A percentile compares a stretch with the other conserved stretches of the same genome.
These are phyloP conservation scores for Leucopternis melanops DNA, from an alignment of 2,113 vertebrate species.

Conservation along the genomic window DNA sequence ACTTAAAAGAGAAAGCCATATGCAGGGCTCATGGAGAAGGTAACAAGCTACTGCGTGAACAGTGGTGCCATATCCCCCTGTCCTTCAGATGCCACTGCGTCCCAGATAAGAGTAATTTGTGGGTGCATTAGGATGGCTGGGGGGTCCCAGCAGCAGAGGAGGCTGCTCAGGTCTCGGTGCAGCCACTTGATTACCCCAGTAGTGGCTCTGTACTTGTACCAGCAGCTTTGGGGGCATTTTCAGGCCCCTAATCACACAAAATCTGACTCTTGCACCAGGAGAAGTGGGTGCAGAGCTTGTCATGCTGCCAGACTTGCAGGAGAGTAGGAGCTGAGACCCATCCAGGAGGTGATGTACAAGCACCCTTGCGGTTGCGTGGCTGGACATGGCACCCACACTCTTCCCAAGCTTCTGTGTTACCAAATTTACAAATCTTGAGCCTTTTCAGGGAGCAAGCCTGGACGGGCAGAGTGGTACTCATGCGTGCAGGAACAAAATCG, in stretches of 20 bases:
- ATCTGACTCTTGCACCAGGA: not conserved
- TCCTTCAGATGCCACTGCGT: not conserved
- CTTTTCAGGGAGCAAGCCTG: not conserved
- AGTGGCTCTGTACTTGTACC: not conserved
- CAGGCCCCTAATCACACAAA: not conserved
- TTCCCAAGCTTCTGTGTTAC: not conserved
- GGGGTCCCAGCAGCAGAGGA: not conserved
- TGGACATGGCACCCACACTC: not conserved
- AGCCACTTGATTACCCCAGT: fast-evolving
- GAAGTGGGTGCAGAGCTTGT: not conserved
- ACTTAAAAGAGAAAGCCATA: not conserved
- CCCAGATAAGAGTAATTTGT: not conserved
- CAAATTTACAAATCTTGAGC: not conserved
- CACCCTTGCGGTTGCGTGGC: fast-evolving
- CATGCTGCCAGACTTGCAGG: not conserved
- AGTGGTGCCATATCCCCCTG: fast-evolving
- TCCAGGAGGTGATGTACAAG: not conserved
- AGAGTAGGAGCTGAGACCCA: not conserved
- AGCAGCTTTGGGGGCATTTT: not conserved
- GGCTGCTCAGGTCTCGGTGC: not conserved
- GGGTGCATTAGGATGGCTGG: not conserved
- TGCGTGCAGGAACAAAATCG: not conserved
- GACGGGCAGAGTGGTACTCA: not conserved
- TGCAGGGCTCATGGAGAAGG: not conserved
- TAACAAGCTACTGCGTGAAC: not conserved